Conservation (phyloP, 2,113 vertebrate species). For the Alosa alosa region DNA sequence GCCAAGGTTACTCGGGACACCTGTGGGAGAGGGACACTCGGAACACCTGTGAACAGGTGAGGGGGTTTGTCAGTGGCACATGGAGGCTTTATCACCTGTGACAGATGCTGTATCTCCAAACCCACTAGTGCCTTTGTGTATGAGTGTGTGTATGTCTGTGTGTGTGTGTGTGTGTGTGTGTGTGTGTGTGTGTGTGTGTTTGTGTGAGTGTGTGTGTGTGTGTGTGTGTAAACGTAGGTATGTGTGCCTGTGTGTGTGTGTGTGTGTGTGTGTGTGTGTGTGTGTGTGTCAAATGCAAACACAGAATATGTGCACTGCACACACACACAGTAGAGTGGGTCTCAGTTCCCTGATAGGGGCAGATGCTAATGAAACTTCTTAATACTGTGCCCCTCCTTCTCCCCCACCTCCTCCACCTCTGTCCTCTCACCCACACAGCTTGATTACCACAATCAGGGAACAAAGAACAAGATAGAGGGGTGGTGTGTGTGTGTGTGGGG, state of each 20-base stretch:
- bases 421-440: background rate
- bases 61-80: background rate
- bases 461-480: background rate
- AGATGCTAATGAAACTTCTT: constrained; percentile 54
- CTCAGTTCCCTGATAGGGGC: constrained; percentile 44
- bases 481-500: background rate
- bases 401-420: background rate
- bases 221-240: too few species aligned
- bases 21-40: background rate
- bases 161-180: background rate
- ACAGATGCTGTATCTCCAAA: too few species aligned
- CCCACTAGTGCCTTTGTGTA: background rate
- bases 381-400: constrained; percentile 36
- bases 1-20: background rate
- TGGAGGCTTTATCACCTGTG: too few species aligned
- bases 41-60: background rate
- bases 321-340: background rate
- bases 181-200: background rate
- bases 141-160: background rate
- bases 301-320: constrained; percentile 31
- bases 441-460: constrained; percentile 35
- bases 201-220: background rate
- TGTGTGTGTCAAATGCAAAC: constrained; percentile 53
- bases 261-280: background rate
- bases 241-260: constrained; percentile 24